These are phyloP conservation scores for Erebia epiphron DNA, from an alignment of 2,888 invertebrate genomes.

Conservation along the genomic window DNA sequence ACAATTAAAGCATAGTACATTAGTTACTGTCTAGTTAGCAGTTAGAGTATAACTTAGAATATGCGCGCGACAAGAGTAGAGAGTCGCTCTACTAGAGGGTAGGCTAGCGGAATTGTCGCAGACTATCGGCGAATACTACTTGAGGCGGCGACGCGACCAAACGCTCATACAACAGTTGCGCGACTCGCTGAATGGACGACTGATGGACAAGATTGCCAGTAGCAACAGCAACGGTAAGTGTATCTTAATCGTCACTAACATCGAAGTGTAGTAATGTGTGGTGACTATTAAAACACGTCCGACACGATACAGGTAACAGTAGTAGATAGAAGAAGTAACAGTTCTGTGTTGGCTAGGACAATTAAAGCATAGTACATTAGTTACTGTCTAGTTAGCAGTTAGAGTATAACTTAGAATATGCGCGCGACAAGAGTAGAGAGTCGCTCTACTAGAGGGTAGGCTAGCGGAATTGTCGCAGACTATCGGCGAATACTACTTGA, in stretches of 20 bases:
- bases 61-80: constrained; percentile 85
- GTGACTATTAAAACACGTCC: too few relatives aligned
- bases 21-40: too few relatives aligned
- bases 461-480: constrained; percentile 91
- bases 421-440: constrained; percentile 81
- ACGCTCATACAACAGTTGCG: constrained; percentile 86
- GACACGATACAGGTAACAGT: too few relatives aligned
- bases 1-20: neutral
- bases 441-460: constrained; percentile 88
- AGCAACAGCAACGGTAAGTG: constrained; percentile 21
- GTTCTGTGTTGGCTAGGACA: too few relatives aligned
- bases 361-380: too few relatives aligned
- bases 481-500: constrained; percentile 89
- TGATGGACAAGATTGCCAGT: constrained; percentile 57
- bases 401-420: too few relatives aligned
- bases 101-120: constrained; percentile 90
- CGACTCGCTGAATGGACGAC: constrained; percentile 68
- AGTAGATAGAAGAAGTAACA: too few relatives aligned
- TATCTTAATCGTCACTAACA: too few relatives aligned
- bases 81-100: constrained; percentile 89
- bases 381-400: too few relatives aligned
- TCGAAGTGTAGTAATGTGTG: too few relatives aligned
- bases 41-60: too few relatives aligned
- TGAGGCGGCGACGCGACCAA: constrained; percentile 87
- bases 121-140: constrained; percentile 90